These are phyloP conservation scores for Meta bourneti DNA, from an alignment of 2,888 invertebrate species.

Conservation along the genomic window DNA sequence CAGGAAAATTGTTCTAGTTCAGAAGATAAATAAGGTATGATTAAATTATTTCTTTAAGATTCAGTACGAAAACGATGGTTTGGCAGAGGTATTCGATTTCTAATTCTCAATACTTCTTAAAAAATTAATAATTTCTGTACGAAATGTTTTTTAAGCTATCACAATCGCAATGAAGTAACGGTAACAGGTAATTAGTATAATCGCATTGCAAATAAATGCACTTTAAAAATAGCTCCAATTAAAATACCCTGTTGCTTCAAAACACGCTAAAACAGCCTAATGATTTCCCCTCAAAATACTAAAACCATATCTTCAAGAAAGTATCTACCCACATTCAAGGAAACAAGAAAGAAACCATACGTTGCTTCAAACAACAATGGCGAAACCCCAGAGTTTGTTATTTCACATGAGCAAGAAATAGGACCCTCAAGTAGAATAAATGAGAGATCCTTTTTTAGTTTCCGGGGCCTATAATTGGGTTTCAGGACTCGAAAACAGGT, in stretches of 20 bases:
- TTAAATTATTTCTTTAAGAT: no score
- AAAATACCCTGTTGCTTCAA: background rate
- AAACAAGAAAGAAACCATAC: background rate
- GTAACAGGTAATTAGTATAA: no score
- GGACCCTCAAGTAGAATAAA: constrained; percentile 4
- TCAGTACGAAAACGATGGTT: no score
- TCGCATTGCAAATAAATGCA: no score
- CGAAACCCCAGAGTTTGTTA: background rate
- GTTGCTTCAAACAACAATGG: constrained; percentile 2
- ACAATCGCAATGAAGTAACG: no score
- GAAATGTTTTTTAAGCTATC: no score
- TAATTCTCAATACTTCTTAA: no score
- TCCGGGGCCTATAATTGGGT: constrained; percentile 24
- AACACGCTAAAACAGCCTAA: background rate
- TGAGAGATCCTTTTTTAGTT: background rate
- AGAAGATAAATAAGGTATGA: no score
- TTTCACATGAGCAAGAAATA: background rate
- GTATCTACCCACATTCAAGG: background rate
- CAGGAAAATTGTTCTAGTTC: no score
- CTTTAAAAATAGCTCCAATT: background rate
- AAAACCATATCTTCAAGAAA: background rate
- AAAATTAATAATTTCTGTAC: no score
- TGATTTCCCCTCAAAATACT: background rate
- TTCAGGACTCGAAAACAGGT: constrained; percentile 17
- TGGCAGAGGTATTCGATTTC: no score